These are phyloP conservation scores for Zonitis immaculata DNA, from an alignment of 2,888 invertebrate species.

Conservation along the genomic window DNA sequence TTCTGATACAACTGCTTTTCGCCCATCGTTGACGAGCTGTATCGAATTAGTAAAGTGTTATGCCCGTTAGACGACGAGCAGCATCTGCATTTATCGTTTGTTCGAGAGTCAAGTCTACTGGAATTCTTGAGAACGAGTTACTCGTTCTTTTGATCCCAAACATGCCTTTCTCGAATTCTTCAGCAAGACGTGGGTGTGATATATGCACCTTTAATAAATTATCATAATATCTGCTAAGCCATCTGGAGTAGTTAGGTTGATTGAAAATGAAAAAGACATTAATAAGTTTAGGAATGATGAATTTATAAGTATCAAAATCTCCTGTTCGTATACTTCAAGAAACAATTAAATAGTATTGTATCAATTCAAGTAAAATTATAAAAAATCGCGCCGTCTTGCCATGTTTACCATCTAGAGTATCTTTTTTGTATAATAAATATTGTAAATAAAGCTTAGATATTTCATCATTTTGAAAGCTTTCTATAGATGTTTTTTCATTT, in stretches of 20 bases:
- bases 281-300: constrained; percentile 18
- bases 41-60: neutral
- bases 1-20: neutral
- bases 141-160: constrained; percentile 20
- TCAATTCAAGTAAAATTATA: constrained; percentile 26
- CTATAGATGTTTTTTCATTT: too few species aligned
- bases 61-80: neutral
- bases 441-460: too few species aligned
- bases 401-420: constrained; percentile 5
- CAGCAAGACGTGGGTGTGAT: neutral
- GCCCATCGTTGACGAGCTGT: neutral
- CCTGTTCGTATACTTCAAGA: constrained; percentile 29
- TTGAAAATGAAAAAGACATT: neutral
- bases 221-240: neutral
- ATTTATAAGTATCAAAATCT: constrained; percentile 23
- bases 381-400: constrained; percentile 18
- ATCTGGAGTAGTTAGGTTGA: neutral
- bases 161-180: neutral
- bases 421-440: neutral
- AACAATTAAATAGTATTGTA: constrained; percentile 30
- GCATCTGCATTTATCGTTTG: constrained; percentile 28
- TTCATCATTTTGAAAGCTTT: neutral
- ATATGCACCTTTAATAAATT: neutral
- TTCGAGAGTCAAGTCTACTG: constrained; percentile 30
- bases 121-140: constrained; percentile 29